Conservation (phyloP, 1,140 invertebrate species). For the Phocides pigmalion region DNA sequence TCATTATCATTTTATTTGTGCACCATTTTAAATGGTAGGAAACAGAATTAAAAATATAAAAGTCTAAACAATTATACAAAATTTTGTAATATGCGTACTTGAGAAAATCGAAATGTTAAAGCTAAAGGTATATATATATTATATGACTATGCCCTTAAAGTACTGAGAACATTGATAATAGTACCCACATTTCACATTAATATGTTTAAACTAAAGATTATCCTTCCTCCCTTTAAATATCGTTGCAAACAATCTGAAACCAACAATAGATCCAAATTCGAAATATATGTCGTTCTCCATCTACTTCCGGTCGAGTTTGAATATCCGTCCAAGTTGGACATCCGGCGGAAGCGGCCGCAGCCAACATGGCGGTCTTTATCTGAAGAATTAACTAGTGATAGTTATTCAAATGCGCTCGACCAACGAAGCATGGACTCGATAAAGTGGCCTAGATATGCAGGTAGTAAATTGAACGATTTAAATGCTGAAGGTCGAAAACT, state of each 20-base stretch:
- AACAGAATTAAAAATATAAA: no score
- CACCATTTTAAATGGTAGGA: no score
- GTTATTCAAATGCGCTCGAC: conserved; percentile 73
- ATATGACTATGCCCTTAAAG: no score
- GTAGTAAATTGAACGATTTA: conserved; percentile 6
- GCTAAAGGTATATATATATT: no score
- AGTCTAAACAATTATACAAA: no score
- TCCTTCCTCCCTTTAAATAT: conserved; percentile 15
- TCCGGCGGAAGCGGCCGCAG: conserved; percentile 73
- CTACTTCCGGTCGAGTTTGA: conserved; percentile 79
- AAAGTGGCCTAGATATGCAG: conserved; percentile 41
- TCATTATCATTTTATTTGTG: no score
- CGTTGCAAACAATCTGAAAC: conserved; percentile 19
- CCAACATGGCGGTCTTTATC: conserved; percentile 77
- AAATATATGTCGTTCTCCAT: conserved; percentile 80
- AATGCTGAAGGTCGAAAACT: conserved; percentile 1
- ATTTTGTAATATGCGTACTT: no score
- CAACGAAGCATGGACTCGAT: conserved; percentile 43
- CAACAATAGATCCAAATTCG: conserved; percentile 77
- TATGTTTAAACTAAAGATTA: conserved; percentile 1
- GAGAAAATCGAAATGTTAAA: no score
- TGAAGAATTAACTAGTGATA: conserved; percentile 80
- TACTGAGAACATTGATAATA: no score
- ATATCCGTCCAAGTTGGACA: conserved; percentile 79
- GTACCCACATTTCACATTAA: no score